Base-by-base conservation (phyloP, 2,888 invertebrate species). In the Lumbricus terrestris region DNA sequence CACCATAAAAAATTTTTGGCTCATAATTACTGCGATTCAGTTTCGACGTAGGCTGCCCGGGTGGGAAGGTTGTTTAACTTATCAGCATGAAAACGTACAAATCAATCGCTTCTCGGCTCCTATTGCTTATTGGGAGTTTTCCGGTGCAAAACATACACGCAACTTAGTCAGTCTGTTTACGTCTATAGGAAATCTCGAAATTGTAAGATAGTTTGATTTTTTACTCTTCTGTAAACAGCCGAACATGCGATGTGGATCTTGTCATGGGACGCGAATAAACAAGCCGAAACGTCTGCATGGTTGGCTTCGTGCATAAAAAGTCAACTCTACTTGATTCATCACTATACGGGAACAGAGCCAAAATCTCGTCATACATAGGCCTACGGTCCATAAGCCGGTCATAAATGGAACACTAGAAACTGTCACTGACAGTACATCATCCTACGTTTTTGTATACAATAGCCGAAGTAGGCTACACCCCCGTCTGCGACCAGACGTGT, bases 1-100 rank as follows among this genome's bases (percentile, higher is more conserved):
- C 69, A n/a, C 69, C 69, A 69, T n/a, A n/a, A 69, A 69, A 69
- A n/a, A n/a, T n/a, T n/a, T n/a, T 69, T 69, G 69, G 69, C n/a
- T 69, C 8, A n/a, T n/a, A 69, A 69, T 69, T 11, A n/a, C 2
- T 69, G n/a, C 11, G n/a, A 69, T 11, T n/a, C n/a, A n/a, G 13
- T n/a, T 3, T 11, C 29, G 69, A 69, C 29, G 69, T n/a, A 69
- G 29, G n/a, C n/a, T n/a, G n/a, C n/a, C n/a, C n/a, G n/a, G n/a
- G n/a, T n/a, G n/a, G n/a, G 8, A 69, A n/a, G 69, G 69, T 13
- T 11, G 69, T 11, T 69, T 2, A n/a, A n/a, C 69, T 69, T 29
- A 29, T n/a, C 13, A 8, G 69, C 1, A 69, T 69, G 0, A n/a
- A 8, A n/a, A n/a, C 69, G 8, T n/a, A 1, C 4, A 69, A 69